Evolutionary conservation across 2,113 vertebrate genomes (phyloP).

Genomic region (Gymnorhina tibicen): DNA sequence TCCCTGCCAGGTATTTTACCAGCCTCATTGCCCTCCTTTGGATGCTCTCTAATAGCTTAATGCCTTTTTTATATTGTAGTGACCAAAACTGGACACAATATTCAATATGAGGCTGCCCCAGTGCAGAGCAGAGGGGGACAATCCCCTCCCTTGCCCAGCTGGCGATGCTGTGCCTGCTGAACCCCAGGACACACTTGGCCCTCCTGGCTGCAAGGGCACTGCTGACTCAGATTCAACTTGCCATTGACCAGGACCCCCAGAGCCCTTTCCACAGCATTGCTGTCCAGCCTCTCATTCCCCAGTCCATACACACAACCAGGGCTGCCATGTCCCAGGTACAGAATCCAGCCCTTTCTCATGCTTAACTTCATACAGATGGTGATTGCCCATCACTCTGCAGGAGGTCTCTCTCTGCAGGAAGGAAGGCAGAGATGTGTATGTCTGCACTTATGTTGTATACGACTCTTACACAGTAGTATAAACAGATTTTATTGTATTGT

Average conservation of each 20-base stretch:
- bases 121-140: not conserved
- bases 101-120: not conserved
- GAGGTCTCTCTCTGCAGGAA: not conserved
- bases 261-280: not conserved
- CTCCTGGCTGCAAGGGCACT: not conserved
- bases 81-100: not conserved
- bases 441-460: rapidly evolving
- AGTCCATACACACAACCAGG: not conserved
- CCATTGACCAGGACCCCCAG: rapidly evolving
- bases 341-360: no score
- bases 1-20: not conserved
- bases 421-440: not conserved
- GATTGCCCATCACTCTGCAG: not conserved
- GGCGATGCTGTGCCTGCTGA: rapidly evolving
- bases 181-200: rapidly evolving
- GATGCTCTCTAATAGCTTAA: not conserved
- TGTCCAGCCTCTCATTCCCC: not conserved
- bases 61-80: not conserved
- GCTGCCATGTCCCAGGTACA: not conserved
- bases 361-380: not conserved
- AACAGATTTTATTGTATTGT: not conserved
- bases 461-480: not conserved
- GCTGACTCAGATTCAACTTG: rapidly evolving
- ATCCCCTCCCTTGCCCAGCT: not conserved
- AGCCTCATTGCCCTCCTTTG: not conserved